Percentiles rank a stretch among this genome's conserved stretches.
phyloP scores from a whole-genome alignment of 2,113 vertebrate genomes.

The Chiloscyllium plagiosum region DNA sequence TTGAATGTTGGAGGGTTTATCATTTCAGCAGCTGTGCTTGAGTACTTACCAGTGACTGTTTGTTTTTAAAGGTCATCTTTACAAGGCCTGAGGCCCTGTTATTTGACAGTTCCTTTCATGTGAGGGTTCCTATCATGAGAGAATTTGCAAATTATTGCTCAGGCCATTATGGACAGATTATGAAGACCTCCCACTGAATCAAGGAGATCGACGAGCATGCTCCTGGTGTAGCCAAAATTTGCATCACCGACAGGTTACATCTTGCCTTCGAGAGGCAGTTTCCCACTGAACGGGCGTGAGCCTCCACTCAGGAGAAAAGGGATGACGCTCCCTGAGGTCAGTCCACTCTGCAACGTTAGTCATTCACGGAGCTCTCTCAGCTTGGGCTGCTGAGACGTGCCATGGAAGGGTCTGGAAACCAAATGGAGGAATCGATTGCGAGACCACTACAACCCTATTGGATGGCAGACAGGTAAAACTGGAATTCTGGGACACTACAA shows the following conservation, averaged over 20 bases:
- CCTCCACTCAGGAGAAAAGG: constrained; percentile 90
- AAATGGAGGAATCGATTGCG: constrained; percentile 65
- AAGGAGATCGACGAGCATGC: constrained; percentile 66
- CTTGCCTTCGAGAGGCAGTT: constrained; percentile 94
- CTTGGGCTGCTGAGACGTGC: constrained; percentile 96
- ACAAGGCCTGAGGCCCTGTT: background rate
- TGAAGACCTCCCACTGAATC: too few species aligned
- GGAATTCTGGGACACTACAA: too few species aligned
- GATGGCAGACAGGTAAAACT: too few species aligned
- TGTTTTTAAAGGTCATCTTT: background rate
- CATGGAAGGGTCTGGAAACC: constrained; percentile 98
- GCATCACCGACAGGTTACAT: constrained; percentile 92
- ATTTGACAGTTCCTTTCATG: background rate
- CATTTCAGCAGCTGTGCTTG: background rate
- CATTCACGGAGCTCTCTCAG: constrained; percentile 91
- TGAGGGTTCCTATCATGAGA: background rate
- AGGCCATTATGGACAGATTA: background rate
- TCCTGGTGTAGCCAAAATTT: constrained; percentile 88
- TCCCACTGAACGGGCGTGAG: constrained; percentile 85
- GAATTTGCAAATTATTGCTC: background rate
- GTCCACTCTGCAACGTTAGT: constrained; percentile 96
- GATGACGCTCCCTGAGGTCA: constrained; percentile 98
- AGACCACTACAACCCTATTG: too few species aligned
- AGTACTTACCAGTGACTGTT: background rate
- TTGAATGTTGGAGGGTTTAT: background rate